Percentiles rank a stretch among this genome's conserved stretches.
Conservation (phyloP, 1,140 invertebrate species). For the Anagrus nilaparvatae region DNA sequence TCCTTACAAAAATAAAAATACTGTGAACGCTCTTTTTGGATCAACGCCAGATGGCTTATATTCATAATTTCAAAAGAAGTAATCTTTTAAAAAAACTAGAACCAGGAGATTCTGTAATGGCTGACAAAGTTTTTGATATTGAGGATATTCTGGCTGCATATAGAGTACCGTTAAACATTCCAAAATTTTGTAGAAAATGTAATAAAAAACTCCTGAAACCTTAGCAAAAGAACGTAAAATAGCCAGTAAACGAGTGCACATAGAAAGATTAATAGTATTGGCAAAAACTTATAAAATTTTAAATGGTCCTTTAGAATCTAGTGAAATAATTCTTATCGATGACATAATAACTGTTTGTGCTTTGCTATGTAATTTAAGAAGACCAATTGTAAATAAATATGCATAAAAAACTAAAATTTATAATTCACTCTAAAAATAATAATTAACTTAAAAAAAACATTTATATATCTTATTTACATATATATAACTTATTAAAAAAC, state of each 20-base stretch:
- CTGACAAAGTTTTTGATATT: conserved; percentile 19
- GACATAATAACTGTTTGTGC: conserved; percentile 15
- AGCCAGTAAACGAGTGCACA: conserved; percentile 17
- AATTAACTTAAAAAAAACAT: no score
- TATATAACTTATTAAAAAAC: no score
- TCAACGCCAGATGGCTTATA: conserved; percentile 26
- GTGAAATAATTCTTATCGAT: conserved; percentile 5
- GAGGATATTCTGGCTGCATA: conserved; percentile 17
- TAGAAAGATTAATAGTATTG: conserved; percentile 20
- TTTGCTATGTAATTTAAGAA: conserved; percentile 12
- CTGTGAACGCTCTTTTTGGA: conserved; percentile 28
- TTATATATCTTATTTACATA: no score
- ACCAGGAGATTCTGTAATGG: conserved; percentile 15
- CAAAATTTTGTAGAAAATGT: conserved; percentile 14
- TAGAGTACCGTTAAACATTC: conserved; percentile 10
- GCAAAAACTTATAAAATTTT: conserved; percentile 25
- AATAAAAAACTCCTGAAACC: conserved; percentile 18
- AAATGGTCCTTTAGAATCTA: conserved; percentile 10
- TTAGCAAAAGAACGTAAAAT: conserved; percentile 24
- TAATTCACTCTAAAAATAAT: no score
- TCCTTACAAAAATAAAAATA: conserved; percentile 24
- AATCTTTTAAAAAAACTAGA: conserved; percentile 9
- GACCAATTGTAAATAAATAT: background rate
- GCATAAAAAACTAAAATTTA: conserved; percentile 3
- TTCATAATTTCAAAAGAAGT: conserved; percentile 21